phyloP scores from a whole-genome alignment of 2,113 vertebrate genomes.

The Thamnophis sirtalis region DNA sequence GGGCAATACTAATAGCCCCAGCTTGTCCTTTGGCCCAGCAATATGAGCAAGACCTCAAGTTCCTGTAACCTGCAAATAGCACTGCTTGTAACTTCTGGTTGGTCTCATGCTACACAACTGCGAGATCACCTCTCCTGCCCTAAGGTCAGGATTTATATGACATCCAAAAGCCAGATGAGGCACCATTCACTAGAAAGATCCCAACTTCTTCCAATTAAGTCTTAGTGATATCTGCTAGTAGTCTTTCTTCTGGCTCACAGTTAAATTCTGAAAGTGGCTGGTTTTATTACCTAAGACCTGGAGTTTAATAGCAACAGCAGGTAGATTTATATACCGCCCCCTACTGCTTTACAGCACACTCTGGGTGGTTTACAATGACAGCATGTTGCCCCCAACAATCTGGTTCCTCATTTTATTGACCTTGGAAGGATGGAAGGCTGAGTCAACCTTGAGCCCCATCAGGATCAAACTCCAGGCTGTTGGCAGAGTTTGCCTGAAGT shows the following conservation, averaged over 20 bases:
- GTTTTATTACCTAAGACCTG: background rate
- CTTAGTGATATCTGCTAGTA: background rate
- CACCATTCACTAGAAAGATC: background rate
- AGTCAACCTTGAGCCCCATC: no score
- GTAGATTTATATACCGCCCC: no score
- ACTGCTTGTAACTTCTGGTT: background rate
- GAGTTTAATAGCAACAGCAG: background rate
- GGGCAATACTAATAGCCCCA: background rate
- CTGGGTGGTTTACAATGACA: no score
- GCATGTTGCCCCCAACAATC: no score
- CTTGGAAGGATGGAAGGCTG: no score
- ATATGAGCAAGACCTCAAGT: background rate
- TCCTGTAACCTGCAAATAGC: background rate
- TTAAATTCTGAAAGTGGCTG: background rate
- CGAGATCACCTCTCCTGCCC: background rate
- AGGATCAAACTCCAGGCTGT: background rate
- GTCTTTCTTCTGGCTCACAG: background rate
- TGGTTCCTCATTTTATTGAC: no score
- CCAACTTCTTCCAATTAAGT: background rate
- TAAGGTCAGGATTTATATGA: background rate
- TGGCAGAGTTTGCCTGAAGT: background rate
- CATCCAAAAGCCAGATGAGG: background rate
- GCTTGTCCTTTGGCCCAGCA: background rate
- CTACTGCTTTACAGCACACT: no score
- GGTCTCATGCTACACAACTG: background rate